A percentile compares a stretch with the other conserved stretches of the same genome.
phyloP scores from a whole-genome alignment of 2,113 vertebrate species.

The Urocolius indicus region DNA sequence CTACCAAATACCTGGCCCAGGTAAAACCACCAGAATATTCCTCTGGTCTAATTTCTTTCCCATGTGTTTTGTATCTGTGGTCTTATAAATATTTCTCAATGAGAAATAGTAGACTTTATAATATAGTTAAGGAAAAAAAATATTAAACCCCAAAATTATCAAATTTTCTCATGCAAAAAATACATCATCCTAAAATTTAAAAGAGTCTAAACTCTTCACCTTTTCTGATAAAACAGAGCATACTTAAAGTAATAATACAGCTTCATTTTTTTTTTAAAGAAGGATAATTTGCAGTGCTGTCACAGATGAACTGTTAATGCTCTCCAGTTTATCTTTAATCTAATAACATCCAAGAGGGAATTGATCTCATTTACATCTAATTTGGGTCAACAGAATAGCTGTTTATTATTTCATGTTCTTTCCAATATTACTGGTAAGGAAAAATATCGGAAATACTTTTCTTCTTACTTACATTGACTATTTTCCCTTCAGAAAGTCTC shows the following conservation, averaged over 20 bases:
- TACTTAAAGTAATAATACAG: neutral
- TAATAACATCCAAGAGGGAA: neutral
- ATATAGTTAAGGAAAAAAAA: neutral
- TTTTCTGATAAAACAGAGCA: neutral
- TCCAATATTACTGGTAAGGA: neutral
- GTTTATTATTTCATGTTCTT: neutral
- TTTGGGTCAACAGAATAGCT: neutral
- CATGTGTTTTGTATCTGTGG: neutral
- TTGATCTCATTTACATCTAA: neutral
- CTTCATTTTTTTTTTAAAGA: neutral
- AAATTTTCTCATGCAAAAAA: neutral
- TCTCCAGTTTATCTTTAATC: neutral
- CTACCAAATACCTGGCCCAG: no score
- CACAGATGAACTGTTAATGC: neutral
- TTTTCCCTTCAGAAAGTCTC: neutral
- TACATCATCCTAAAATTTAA: neutral
- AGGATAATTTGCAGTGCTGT: neutral
- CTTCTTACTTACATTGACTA: neutral
- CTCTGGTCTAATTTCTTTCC: neutral
- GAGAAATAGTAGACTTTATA: neutral
- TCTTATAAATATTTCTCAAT: neutral
- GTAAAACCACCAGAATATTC: no score
- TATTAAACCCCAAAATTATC: neutral
- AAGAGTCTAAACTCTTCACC: fast-evolving
- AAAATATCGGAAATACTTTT: neutral